Base-by-base conservation (phyloP, 2,797 vertebrate species). In the Cygnus olor region DNA sequence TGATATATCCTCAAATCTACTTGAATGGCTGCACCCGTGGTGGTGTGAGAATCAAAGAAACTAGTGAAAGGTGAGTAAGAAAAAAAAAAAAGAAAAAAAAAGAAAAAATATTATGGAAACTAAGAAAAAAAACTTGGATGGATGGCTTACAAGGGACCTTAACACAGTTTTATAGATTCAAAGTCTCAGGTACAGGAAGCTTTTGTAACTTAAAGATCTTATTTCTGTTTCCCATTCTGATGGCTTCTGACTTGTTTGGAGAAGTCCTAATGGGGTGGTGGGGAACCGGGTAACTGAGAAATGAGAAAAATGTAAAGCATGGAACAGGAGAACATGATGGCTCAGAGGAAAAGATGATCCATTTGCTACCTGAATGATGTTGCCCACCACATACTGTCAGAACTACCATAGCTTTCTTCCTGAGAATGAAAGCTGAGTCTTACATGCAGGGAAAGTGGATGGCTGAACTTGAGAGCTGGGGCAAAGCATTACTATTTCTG, bases 381-480 rank as follows among this genome's bases (percentile, higher is more conserved):
- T 88, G 36, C 32, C 14, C 7, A 19, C 21, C n/a, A 21, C 18
- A 15, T 54, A 27, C 6, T 27, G 34, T 8, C 1, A 4, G 30
- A 72, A 71, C 24, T 42, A 30, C 7, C 14, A 11, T 17, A 38
- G 9, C 13, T 65, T 79, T 14, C 5, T 72, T 70, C 22, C 44
- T 49, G 56, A 89, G 34, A 47, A 65, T 45, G n/a, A 61, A 16
- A 3, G 56, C 74, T 66, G 40, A 4, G 16, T 93, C 36, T 63
- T 84, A 47, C 0, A 0, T 25, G 25, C 58, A 11, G 3, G 5
- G 38, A 14, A 60, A 6, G 4, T 65, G 14, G 17, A 34, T 61
- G 15, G 9, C 11, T 64, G 27, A 64, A 18, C 24, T 27, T 78
- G 40, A 85, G 61, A 89, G 2, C 0, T 45, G 5, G 4, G 15